These are phyloP conservation scores for Perognathus longimembris DNA, from an alignment of 2,113 vertebrate species.

Conservation along the genomic window DNA sequence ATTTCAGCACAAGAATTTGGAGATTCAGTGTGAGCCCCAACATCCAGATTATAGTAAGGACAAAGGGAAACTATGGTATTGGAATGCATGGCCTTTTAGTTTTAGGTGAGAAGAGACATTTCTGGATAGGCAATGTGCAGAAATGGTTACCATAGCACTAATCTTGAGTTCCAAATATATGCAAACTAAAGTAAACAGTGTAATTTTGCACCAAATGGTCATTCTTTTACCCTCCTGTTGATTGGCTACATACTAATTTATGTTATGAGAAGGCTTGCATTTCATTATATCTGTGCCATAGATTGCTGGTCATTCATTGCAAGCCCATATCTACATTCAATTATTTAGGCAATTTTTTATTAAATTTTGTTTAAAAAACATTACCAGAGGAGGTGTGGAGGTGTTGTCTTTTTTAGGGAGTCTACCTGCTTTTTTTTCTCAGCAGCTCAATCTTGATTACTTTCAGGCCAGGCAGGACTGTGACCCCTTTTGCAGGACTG, in stretches of 20 bases:
- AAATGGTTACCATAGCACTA: not conserved
- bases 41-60: not conserved
- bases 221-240: not conserved
- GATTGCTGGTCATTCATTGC: not conserved
- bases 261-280: conserved; percentile 16
- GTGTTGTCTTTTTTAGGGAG: not conserved
- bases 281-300: not conserved
- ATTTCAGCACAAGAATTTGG: not conserved
- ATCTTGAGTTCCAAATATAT: accelerated
- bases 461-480: not conserved
- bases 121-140: not conserved
- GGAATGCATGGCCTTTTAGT: not conserved
- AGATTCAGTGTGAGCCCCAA: not conserved
- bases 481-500: not conserved
- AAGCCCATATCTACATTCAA: conserved; percentile 13
- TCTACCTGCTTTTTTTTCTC: not conserved
- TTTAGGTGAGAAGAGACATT: not conserved
- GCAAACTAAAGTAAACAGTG: not conserved
- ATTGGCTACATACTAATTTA: not conserved
- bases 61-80: not conserved
- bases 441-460: not conserved
- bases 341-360: conserved; percentile 10
- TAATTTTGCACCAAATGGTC: not conserved
- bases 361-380: conserved; percentile 34
- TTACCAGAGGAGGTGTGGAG: not conserved